These are phyloP conservation scores for Anthrax anthrax DNA, from an alignment of 2,888 invertebrate genomes.

Conservation along the genomic window DNA sequence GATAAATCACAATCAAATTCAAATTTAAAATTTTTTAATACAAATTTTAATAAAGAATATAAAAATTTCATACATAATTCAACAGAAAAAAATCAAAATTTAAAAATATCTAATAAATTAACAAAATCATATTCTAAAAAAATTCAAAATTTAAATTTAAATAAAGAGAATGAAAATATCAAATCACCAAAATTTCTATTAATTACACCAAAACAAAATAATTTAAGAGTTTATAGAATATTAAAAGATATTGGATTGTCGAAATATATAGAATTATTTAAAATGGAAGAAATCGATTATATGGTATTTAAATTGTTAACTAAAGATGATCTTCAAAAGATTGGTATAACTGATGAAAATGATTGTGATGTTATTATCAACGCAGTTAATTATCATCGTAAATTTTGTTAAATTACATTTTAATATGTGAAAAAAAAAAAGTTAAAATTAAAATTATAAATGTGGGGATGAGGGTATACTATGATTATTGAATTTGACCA, in stretches of 20 bases:
- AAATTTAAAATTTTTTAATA: no score
- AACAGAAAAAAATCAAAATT: no score
- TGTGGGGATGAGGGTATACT: no score
- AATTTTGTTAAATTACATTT: background rate
- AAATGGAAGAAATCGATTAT: slow-evolving; percentile 7
- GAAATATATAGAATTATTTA: slow-evolving; percentile 4
- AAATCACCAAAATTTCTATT: background rate
- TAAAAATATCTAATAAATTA: no score
- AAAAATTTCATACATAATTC: no score
- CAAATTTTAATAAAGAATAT: no score
- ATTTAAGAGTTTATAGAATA: background rate
- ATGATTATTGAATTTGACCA: no score
- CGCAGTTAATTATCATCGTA: background rate
- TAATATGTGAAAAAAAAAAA: no score
- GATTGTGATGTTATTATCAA: slow-evolving; percentile 5
- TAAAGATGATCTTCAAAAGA: slow-evolving; percentile 1
- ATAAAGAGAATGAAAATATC: background rate
- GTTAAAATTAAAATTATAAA: no score
- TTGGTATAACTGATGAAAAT: slow-evolving; percentile 1
- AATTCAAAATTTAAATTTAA: no score
- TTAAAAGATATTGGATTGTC: background rate
- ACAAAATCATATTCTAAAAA: no score
- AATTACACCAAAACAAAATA: background rate
- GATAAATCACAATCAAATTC: background rate
- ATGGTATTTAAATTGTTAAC: slow-evolving; percentile 3